phyloP scores from a whole-genome alignment of 2,113 vertebrate genomes.

The Tachycineta bicolor region DNA sequence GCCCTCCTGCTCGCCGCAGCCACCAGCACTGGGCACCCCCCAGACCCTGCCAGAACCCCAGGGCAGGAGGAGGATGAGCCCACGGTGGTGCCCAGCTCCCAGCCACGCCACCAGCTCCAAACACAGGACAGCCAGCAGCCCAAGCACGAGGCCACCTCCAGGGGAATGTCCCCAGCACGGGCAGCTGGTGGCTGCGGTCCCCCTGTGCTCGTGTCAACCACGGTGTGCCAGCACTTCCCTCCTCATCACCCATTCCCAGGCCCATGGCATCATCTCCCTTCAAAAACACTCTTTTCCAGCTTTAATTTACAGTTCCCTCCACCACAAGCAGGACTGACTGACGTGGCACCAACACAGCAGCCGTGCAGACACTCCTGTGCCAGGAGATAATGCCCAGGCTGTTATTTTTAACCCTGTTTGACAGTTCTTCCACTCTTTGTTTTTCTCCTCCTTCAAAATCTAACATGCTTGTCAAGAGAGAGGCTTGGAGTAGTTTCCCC shows the following conservation, averaged over 20 bases:
- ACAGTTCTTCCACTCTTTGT: neutral
- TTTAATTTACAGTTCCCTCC: neutral
- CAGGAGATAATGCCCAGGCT: neutral
- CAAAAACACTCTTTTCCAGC: neutral
- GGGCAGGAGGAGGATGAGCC: neutral
- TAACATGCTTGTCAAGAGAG: neutral
- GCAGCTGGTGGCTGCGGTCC: neutral
- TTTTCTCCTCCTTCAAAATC: neutral
- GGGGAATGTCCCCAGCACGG: neutral
- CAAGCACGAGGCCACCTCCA: neutral
- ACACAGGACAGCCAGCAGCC: neutral
- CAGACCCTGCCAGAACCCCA: neutral
- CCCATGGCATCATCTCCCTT: neutral
- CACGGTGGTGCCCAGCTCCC: neutral
- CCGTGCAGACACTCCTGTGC: neutral
- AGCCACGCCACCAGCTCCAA: neutral
- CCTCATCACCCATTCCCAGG: neutral
- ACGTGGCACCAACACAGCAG: neutral
- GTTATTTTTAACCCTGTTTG: neutral
- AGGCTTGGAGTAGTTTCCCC: neutral
- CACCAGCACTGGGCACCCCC: neutral
- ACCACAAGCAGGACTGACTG: neutral
- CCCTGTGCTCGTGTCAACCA: fast-evolving
- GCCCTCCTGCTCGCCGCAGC: fast-evolving
- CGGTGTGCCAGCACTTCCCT: neutral